These are phyloP conservation scores for Apis florea DNA, from an alignment of 1,140 invertebrate genomes.

Conservation along the genomic window DNA sequence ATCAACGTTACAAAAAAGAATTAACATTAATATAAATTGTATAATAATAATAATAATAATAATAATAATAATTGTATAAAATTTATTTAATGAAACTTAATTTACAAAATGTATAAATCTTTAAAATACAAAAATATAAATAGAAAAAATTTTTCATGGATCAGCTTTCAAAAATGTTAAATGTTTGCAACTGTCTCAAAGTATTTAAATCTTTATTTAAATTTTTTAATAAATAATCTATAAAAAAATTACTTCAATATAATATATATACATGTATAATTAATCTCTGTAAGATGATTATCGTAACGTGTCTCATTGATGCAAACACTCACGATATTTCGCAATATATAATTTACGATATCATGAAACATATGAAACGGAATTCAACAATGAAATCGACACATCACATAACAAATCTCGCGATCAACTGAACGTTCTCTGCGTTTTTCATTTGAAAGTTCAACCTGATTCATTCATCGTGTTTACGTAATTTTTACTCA, in stretches of 20 bases:
- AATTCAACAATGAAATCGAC: background rate
- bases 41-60: too few species aligned
- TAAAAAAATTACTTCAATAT: too few species aligned
- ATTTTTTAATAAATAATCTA: too few species aligned
- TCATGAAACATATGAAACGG: background rate
- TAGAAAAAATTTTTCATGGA: background rate
- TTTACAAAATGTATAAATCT: background rate
- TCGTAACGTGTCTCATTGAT: background rate
- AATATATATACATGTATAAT: background rate
- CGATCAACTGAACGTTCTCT: conserved; percentile 16
- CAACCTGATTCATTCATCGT: conserved; percentile 46
- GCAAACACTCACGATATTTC: background rate
- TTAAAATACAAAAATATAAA: background rate
- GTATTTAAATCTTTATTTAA: background rate
- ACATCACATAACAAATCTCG: conserved; percentile 9
- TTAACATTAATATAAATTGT: background rate
- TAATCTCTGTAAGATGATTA: background rate
- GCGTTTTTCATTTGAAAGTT: conserved; percentile 45
- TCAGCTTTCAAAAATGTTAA: background rate
- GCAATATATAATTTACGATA: conserved; percentile 23
- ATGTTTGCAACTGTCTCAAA: too few species aligned
- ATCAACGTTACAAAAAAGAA: background rate
- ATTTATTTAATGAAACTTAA: too few species aligned
- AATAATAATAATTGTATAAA: background rate
- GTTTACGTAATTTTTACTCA: conserved; percentile 56